Conservation (phyloP, 2,113 vertebrate species). For the Seriola quinqueradiata region DNA sequence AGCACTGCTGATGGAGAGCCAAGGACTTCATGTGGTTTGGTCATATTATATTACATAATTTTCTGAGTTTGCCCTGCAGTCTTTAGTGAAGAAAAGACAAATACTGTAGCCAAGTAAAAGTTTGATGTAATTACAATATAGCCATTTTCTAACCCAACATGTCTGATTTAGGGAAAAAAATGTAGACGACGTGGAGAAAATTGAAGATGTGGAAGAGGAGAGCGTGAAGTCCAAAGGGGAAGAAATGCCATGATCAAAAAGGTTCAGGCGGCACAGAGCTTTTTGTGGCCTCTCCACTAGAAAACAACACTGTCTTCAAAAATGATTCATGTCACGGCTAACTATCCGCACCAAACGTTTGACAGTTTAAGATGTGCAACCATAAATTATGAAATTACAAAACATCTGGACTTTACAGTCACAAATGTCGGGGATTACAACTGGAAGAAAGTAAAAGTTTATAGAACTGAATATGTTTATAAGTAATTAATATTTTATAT, state of each 20-base stretch:
- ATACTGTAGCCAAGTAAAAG: conserved; percentile 75
- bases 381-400: conserved; percentile 59
- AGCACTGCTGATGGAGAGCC: conserved; percentile 57
- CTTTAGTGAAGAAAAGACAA: conserved; percentile 58
- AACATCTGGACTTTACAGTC: conserved; percentile 50
- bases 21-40: conserved; percentile 76
- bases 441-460: conserved; percentile 35
- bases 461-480: conserved; percentile 14
- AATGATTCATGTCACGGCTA: conserved; percentile 67
- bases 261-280: conserved; percentile 62
- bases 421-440: conserved; percentile 5
- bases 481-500: conserved; percentile 44
- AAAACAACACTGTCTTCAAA: conserved; percentile 69
- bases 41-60: conserved; percentile 79
- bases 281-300: conserved; percentile 66
- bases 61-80: conserved; percentile 63
- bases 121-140: conserved; percentile 78
- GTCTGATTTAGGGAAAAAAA: conserved; percentile 82
- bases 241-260: conserved; percentile 76
- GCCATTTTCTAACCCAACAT: conserved; percentile 77
- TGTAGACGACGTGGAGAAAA: conserved; percentile 74
- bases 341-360: conserved; percentile 48
- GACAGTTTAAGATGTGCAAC: conserved; percentile 56
- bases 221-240: conserved; percentile 79
- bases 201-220: conserved; percentile 82